Base-by-base conservation (phyloP, 1,140 invertebrate species). In the Zaprionus camerounensis region DNA sequence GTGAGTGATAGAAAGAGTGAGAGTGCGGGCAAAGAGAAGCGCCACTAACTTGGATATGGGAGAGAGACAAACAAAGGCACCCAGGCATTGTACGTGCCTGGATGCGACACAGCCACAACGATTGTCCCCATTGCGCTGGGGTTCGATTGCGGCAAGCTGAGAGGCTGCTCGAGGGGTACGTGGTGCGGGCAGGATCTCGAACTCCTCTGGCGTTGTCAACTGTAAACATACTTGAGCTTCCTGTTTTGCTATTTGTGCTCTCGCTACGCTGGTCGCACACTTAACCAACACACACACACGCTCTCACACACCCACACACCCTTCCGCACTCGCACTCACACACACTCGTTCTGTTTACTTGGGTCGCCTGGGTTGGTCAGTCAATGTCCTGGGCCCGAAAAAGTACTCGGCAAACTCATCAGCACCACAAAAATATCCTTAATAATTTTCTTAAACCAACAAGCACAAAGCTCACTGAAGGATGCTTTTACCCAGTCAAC, bases 391-490 rank as follows among this genome's bases (percentile, higher is more conserved):
- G 41, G 41, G n/a, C 7, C 41, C 74, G 69, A 80, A 85, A 90
- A 82, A 90, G 82, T 91, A 86, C 86, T 91, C 82, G 88, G 87
- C 86, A 91, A 91, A 91, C 86, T 91, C 86, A 91, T 91, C 86
- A 91, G 86, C 86, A 91, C 86, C 86, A 91, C 86, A 91, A 91
- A 91, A 91, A 91, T 91, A 91, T 91, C 86, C 86, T 91, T 91
- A 91, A 91, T 91, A 91, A 91, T 91, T 91, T 91, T 91, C 86
- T 91, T 91, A 91, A 91, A 91, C 87, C 86, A 91, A 91, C 86
- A 91, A 84, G 78, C 81, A 88, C 78, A 88, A 90, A 90, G 85
- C 85, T 71, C 73, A 68, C 62, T 75, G 81, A 84, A 88, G 84
- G 85, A 88, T 90, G 84, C 84, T 88, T 88, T 87, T 87, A 87